phyloP scores from a whole-genome alignment of 2,113 vertebrate genomes.

The Emydura subglobosa region DNA sequence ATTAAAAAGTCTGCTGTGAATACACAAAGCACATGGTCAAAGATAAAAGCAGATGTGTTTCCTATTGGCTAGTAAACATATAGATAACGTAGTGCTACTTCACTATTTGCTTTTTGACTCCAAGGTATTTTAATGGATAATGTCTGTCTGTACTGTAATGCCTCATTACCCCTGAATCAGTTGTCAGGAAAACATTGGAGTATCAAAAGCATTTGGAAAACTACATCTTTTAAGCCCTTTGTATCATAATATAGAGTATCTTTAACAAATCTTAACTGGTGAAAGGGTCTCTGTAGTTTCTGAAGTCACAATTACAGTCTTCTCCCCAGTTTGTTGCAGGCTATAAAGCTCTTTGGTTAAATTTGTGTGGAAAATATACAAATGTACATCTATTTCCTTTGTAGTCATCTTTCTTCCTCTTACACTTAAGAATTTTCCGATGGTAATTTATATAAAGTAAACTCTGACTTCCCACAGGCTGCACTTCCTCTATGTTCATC shows the following conservation, averaged over 20 bases:
- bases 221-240: neutral
- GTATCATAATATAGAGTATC: neutral
- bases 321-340: neutral
- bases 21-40: neutral
- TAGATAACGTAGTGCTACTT: neutral
- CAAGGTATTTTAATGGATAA: neutral
- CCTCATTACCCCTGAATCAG: neutral
- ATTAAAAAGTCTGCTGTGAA: neutral
- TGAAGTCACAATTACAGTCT: neutral
- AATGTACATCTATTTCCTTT: neutral
- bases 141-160: neutral
- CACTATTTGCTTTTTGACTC: neutral
- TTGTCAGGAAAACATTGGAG: neutral
- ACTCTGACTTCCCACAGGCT: neutral
- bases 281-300: neutral
- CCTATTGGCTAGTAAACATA: neutral
- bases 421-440: neutral
- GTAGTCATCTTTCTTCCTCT: neutral
- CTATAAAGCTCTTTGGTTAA: neutral
- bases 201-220: neutral
- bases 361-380: neutral
- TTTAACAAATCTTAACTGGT: neutral
- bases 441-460: neutral
- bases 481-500: neutral
- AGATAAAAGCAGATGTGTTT: constrained; percentile 9